Evolutionary conservation across 2,888 invertebrate genomes (phyloP).

Genomic region (Ariolimax columbianus): DNA sequence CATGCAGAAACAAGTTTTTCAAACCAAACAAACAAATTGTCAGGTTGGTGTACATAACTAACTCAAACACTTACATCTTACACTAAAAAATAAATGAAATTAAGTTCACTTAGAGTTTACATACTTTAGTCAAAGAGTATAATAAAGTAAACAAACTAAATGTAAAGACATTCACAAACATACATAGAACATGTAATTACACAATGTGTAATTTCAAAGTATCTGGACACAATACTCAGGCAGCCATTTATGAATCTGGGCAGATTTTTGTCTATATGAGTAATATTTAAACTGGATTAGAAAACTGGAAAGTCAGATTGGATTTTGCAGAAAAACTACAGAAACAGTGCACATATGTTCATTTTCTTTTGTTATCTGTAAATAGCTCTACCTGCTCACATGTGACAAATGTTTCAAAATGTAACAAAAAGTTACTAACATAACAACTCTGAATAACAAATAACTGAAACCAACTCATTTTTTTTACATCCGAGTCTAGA

Average conservation of each 20-base stretch:
- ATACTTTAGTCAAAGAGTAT: not conserved
- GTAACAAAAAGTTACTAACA: no score
- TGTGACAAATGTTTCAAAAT: no score
- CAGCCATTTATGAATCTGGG: conserved; percentile 1
- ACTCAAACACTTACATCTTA: not conserved
- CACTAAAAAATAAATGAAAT: not conserved
- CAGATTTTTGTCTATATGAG: not conserved
- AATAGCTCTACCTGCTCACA: no score
- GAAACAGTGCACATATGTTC: not conserved
- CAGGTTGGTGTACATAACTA: not conserved
- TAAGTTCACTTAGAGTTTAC: not conserved
- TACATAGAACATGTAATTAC: not conserved
- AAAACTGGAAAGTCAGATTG: not conserved
- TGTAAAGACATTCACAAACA: not conserved
- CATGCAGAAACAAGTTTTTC: not conserved
- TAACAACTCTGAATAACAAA: no score
- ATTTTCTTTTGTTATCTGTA: not conserved
- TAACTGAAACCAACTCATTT: no score
- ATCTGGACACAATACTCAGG: conserved; percentile 21
- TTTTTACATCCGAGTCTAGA: no score
- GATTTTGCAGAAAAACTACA: not conserved
- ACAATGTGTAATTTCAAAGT: not conserved
- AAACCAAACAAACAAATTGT: not conserved
- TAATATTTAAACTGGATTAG: not conserved
- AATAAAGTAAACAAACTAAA: not conserved